A percentile compares a stretch with the other conserved stretches of the same genome.
Evolutionary conservation across 2,797 vertebrate genomes (phyloP).

Genomic region (Oreochromis mossambicus): DNA sequence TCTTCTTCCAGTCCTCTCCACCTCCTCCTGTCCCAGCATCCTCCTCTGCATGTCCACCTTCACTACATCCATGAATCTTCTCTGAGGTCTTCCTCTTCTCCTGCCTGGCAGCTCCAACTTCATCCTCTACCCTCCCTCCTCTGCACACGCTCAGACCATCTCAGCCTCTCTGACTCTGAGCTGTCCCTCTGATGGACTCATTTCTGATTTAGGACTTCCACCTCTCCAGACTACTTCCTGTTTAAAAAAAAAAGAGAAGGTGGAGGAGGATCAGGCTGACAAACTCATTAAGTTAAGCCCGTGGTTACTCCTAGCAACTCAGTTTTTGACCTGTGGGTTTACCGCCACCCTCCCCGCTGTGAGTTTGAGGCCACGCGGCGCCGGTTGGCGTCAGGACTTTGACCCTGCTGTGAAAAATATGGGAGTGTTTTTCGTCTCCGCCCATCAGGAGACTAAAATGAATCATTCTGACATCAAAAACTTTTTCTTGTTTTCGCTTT

Average conservation of each 20-base stretch:
- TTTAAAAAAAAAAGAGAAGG: neutral
- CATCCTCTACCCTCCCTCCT: neutral
- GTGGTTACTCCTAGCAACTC: neutral
- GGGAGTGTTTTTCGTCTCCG: neutral
- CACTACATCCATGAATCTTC: neutral
- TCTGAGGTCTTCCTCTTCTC: neutral
- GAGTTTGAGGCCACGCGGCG: neutral
- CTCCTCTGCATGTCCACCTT: neutral
- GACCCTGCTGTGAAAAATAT: neutral
- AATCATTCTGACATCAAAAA: neutral
- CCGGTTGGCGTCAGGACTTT: accelerated
- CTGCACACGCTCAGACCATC: neutral
- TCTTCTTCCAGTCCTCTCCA: neutral
- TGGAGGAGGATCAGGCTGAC: neutral
- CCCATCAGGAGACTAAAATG: neutral
- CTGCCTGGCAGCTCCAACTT: neutral
- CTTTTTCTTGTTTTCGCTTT: accelerated
- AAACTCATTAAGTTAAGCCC: neutral
- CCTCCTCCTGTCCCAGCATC: neutral
- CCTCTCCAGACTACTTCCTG: neutral
- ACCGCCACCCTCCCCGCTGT: neutral
- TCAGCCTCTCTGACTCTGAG: neutral
- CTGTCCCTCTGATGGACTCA: neutral
- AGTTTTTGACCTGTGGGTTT: neutral
- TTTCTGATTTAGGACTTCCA: neutral